Evolutionary conservation across 2,888 invertebrate genomes (phyloP), one percentile per base, ranked within the genome.

Genomic region (Acrobasis consociella): DNA sequence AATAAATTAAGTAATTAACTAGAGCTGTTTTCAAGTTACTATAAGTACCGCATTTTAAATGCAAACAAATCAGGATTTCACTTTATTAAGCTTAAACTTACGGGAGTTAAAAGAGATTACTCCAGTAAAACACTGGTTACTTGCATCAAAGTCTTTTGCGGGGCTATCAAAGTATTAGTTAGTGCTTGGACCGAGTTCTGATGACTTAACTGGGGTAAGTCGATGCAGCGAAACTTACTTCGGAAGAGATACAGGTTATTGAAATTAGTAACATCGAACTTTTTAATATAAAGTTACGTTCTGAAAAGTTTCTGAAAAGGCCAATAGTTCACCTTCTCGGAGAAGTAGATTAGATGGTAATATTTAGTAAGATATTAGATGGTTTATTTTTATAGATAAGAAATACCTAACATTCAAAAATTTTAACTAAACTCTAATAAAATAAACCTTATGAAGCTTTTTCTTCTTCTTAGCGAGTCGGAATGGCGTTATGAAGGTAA

Each of bases 261-360:
- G 49, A 31, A n/a, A 53, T 64, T 58, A 64, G 60, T 53, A 49
- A 56, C 62, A 72, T 72, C 68, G 67, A 74, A 73, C 66, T 73
- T 78, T 78, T 77, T 75, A 77, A 75, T 79, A 78, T 71, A 74
- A 74, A n/a, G n/a, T n/a, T n/a, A 77, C 68, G 73, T 67, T 69
- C 71, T 51, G 67, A 65, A 72, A 60, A 71, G 70, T n/a, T n/a
- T n/a, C n/a, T n/a, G n/a, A n/a, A n/a, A n/a, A n/a, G n/a, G n/a
- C n/a, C n/a, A n/a, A n/a, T n/a, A n/a, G n/a, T 67, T 64, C 51
- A 51, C 56, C 56, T 62, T 62, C 66, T 71, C 62, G 49, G 65
- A 62, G 62, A 67, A 65, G 65, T 64, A 66, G 65, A 63, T 62
- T 64, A 66, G 65, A 63, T 62, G 11, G 46, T n/a, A 46, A 5